Base-by-base conservation (phyloP, 2,888 invertebrate species). In the Mayetiola destructor region DNA sequence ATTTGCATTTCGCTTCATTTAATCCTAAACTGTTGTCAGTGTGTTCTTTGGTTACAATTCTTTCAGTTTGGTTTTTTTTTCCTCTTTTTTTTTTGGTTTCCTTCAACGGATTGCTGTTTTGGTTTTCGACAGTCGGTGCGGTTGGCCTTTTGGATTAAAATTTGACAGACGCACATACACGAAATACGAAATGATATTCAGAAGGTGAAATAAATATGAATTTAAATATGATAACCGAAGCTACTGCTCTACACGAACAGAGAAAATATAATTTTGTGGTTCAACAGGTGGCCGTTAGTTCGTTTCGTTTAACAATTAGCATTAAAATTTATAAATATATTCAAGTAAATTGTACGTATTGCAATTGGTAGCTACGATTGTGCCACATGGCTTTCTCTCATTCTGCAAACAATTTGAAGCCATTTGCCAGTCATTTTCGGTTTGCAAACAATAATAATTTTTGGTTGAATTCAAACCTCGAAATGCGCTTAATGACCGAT, bases 251-350 rank as follows among this genome's bases (percentile, higher is more conserved):
- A 16, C 14, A 27, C 40, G 12, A 40, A 48, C n/a, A 48, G 48
- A 48, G 27, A 48, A 48, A 48, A n/a, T n/a, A n/a, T n/a, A n/a
- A n/a, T n/a, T n/a, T 48, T 48, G 48, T 27, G 48, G 48, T 48
- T 48, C 48, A 48, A 48, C 48, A 48, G 48, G 48, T 48, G 48
- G 48, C 48, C 48, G 48, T 48, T 48, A 48, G 48, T 48, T 48
- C 48, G 27, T 48, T 48, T 48, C 48, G 27, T 48, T n/a, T n/a
- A n/a, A 48, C 48, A 48, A 48, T 48, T 48, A 48, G 48, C 48
- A 48, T 48, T 48, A 48, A 48, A 27, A 27, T n/a, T n/a, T n/a
- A n/a, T n/a, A n/a, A n/a, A n/a, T n/a, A n/a, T n/a, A n/a, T n/a
- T n/a, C n/a, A n/a, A n/a, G n/a, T n/a, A n/a, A n/a, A n/a, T n/a